A percentile compares a stretch with the other conserved stretches of the same genome.
phyloP scores from a whole-genome alignment of 1,140 invertebrate genomes.

The Eriosoma lanigerum region DNA sequence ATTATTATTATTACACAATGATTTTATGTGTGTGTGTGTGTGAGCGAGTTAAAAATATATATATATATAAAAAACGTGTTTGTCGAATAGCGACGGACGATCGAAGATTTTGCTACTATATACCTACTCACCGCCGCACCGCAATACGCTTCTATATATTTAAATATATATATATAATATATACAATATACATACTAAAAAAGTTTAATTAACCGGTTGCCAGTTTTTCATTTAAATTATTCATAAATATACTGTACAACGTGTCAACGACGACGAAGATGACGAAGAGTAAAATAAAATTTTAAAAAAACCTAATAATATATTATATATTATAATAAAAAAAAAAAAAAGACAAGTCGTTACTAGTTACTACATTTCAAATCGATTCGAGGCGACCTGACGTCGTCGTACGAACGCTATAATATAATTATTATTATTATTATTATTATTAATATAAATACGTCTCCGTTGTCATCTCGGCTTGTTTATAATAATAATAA shows the following conservation, averaged over 20 bases:
- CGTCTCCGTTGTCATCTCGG: slow-evolving; percentile 10
- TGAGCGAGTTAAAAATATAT: too few relatives aligned
- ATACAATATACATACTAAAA: background rate
- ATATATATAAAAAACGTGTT: background rate
- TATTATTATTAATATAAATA: too few relatives aligned
- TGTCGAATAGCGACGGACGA: slow-evolving; percentile 21
- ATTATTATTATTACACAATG: background rate
- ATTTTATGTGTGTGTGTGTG: background rate
- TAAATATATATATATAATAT: too few relatives aligned
- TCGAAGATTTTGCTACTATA: slow-evolving; percentile 16
- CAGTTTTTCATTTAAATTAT: slow-evolving; percentile 28
- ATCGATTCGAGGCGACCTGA: slow-evolving; percentile 38
- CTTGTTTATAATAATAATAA: slow-evolving; percentile 15
- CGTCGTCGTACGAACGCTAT: slow-evolving; percentile 51
- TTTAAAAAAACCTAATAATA: background rate
- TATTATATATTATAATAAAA: too few relatives aligned
- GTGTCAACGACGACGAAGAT: slow-evolving; percentile 20
- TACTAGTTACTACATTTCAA: slow-evolving; percentile 22
- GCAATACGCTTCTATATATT: too few relatives aligned
- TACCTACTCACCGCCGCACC: background rate
- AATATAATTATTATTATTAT: background rate
- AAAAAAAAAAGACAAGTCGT: background rate
- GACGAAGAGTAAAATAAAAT: background rate
- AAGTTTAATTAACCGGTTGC: slow-evolving; percentile 37
- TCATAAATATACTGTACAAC: slow-evolving; percentile 9